Conservation (phyloP, 2,113 vertebrate species). For the Pelusios castaneus region DNA sequence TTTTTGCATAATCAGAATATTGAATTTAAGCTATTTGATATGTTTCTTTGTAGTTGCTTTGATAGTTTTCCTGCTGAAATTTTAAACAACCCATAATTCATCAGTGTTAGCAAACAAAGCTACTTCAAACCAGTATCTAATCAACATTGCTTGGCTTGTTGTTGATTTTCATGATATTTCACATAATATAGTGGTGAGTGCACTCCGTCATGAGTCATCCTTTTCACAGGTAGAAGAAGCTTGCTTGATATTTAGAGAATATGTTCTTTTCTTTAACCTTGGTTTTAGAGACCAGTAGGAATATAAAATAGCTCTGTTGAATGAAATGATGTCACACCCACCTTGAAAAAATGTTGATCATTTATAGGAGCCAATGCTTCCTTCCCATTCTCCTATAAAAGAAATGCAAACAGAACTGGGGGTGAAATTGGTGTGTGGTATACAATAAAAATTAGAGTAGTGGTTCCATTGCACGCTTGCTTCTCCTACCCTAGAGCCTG, state of each 20-base stretch:
- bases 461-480: fast-evolving
- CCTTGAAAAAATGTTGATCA: background rate
- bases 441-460: background rate
- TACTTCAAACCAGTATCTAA: background rate
- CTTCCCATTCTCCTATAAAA: background rate
- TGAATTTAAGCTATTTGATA: background rate
- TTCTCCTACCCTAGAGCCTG: background rate
- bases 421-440: fast-evolving
- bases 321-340: background rate
- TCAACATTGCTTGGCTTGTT: background rate
- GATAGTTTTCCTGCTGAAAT: background rate
- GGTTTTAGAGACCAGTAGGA: background rate
- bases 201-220: fast-evolving
- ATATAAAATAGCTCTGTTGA: background rate
- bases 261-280: background rate
- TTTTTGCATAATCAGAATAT: background rate
- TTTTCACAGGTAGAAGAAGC: background rate
- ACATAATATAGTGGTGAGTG: fast-evolving
- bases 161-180: background rate
- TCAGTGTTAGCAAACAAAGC: background rate
- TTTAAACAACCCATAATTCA: background rate
- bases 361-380: fast-evolving
- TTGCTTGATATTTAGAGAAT: background rate
- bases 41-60: background rate
- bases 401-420: background rate